Evolutionary conservation across 2,888 invertebrate species (phyloP).

Genomic region (Andrena fulva): DNA sequence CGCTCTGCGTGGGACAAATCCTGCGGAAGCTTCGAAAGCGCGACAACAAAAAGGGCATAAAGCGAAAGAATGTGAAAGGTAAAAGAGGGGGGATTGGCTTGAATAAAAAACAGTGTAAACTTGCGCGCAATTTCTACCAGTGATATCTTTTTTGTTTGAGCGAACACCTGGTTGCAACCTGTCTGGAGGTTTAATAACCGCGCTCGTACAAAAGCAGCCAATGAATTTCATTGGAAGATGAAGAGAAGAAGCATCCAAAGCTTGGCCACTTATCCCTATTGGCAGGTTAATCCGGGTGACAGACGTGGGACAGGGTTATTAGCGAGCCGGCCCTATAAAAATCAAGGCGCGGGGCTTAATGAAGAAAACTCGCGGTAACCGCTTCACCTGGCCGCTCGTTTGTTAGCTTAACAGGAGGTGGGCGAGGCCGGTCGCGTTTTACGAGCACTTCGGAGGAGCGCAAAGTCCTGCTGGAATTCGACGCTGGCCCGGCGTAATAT

Average conservation of each 20-base stretch:
- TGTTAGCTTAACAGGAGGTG: background rate
- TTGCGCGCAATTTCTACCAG: background rate
- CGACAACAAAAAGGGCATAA: background rate
- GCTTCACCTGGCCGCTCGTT: background rate
- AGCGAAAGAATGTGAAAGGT: background rate
- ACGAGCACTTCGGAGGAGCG: conserved; percentile 34
- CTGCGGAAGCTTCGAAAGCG: background rate
- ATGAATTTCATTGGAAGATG: background rate
- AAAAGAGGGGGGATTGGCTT: background rate
- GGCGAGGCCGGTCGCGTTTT: conserved; percentile 13
- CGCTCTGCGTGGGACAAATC: background rate
- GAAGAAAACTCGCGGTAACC: conserved; percentile 21
- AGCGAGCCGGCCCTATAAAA: background rate
- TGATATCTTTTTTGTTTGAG: background rate
- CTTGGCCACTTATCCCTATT: background rate
- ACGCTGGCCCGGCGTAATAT: conserved; percentile 14
- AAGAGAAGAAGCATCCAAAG: background rate
- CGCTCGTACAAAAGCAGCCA: too few species aligned
- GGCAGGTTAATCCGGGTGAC: background rate
- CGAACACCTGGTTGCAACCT: too few species aligned
- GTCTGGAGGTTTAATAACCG: too few species aligned
- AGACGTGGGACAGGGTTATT: background rate
- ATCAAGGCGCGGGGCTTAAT: conserved; percentile 4
- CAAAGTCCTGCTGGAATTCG: conserved; percentile 18
- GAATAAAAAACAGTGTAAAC: background rate